Base-by-base conservation (phyloP, 2,113 vertebrate species). In the Indicator indicator region DNA sequence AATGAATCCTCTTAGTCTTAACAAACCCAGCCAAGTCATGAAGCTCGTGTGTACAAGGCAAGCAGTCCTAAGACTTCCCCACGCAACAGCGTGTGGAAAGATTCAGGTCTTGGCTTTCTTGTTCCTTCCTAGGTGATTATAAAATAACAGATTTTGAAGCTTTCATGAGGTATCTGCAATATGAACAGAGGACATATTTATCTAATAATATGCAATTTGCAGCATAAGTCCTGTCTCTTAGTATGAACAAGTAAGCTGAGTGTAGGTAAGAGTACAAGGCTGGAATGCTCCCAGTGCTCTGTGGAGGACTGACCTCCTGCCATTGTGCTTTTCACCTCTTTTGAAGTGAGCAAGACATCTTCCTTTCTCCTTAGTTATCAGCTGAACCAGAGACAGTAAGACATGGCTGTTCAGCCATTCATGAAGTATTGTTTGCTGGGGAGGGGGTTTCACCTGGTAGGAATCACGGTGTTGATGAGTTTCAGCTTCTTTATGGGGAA, bases 61-160 rank as follows among this genome's bases (percentile, higher is more conserved):
- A 72, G 64, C 23, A 27, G 17, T 78, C 67, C 42, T 70, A 26
- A 69, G 58, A 64, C 44, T 71, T 90, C 38, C 42, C n/a, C 33
- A 11, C 0, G 2, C 0, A 1, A 62, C 76, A 81, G 64, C 5
- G 8, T 4, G 0, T 3, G 3, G 46, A 44, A 36, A 55, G 12
- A 65, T 60, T 86, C n/a, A 42, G 50, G 30, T 59, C 36, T 55
- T 3, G 0, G n/a, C 36, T 88, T 77, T 68, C 78, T 48, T 81
- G 8, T 83, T 91, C n/a, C 18, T 89, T 83, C 65, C 17, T 54
- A 33, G 30, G 12, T 75, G 30, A 65, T 84, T 72, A 58, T 69
- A 36, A 94, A 83, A 62, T 58, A 65, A 54, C 15, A 44, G 32
- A 21, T 32, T 93, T 83, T 3, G 4, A 62, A 75, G 48, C 30